Base-by-base conservation (phyloP, 1,140 invertebrate species). In the Adelges cooleyi region DNA sequence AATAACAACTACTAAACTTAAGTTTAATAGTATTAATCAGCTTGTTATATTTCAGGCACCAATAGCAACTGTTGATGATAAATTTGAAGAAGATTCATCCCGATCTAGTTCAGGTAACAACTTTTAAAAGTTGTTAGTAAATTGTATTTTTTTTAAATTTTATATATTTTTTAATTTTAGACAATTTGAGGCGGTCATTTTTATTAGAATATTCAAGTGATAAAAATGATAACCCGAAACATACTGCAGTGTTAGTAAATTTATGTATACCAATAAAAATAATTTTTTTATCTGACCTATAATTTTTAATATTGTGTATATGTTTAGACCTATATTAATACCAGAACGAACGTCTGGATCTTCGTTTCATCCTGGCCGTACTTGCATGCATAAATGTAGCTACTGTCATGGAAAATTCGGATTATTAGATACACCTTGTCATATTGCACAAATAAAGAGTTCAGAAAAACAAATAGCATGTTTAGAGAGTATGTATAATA, bases 361-460 rank as follows among this genome's bases (percentile, higher is more conserved):
- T 73, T 86, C 85, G 66, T 89, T 90, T 69, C 87, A 90, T 77
- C 87, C 87, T 0, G 86, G 81, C 2, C 74, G 87, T 11, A 72
- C 87, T 3, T 91, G 87, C 72, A 82, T 84, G 69, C 87, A 90
- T 73, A 85, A 89, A 68, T 91, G 88, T 72, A 86, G 84, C 69
- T 90, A 89, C 71, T 91, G 88, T 71, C 86, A 86, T 69, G 86
- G 86, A 9, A 90, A 89, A 74, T 90, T 91, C 69, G 87, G 87
- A 0, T 81, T 87, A 0, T 82, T 88, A 52, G 88, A 91, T 70
- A 90, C 87, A 0, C 87, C 87, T 0, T 89, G 88, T 76, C 88
- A 91, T 73, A 82, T 91, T 36, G 87, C 86, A 0, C 86, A 89
- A 73, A 84, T 90, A 73, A 90, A 90, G 71, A 86, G 84, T 27